These are phyloP conservation scores for Sycobia sp. DNA, from an alignment of 1,140 invertebrate species.

Conservation along the genomic window DNA sequence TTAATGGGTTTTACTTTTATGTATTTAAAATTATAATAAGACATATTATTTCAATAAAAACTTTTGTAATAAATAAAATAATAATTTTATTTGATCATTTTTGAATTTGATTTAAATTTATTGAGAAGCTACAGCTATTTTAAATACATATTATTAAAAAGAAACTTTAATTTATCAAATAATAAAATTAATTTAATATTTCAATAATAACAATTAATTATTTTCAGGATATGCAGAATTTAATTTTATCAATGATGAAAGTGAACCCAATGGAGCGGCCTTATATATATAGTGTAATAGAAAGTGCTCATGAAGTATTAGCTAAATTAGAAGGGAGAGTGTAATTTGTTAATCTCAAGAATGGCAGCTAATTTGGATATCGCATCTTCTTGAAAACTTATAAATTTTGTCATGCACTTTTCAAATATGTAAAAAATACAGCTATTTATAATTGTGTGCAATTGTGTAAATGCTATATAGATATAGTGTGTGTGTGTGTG, in stretches of 20 bases:
- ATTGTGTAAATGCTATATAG: slow-evolving; percentile 20
- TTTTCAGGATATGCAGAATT: slow-evolving; percentile 71
- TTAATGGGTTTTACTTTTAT: too few relatives aligned
- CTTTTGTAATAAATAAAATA: background rate
- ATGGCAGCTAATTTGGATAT: slow-evolving; percentile 18
- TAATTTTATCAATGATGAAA: slow-evolving; percentile 74
- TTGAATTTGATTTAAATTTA: too few relatives aligned
- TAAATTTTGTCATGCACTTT: slow-evolving; percentile 14
- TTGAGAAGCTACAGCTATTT: too few relatives aligned
- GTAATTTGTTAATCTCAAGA: slow-evolving; percentile 40
- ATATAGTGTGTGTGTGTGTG: too few relatives aligned
- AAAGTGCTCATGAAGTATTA: slow-evolving; percentile 66
- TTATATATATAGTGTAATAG: slow-evolving; percentile 72
- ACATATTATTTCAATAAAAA: too few relatives aligned
- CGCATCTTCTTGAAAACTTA: slow-evolving; percentile 1
- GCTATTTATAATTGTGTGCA: background rate
- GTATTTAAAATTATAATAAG: too few relatives aligned
- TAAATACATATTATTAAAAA: too few relatives aligned
- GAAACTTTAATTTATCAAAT: background rate
- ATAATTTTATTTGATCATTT: background rate
- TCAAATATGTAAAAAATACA: slow-evolving; percentile 7
- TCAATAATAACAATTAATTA: slow-evolving; percentile 15
- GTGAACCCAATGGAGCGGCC: slow-evolving; percentile 78
- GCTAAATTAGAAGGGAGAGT: slow-evolving; percentile 62
- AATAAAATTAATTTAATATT: background rate